Conservation (phyloP, 1,140 invertebrate species). For the Euura saliciscinereae region DNA sequence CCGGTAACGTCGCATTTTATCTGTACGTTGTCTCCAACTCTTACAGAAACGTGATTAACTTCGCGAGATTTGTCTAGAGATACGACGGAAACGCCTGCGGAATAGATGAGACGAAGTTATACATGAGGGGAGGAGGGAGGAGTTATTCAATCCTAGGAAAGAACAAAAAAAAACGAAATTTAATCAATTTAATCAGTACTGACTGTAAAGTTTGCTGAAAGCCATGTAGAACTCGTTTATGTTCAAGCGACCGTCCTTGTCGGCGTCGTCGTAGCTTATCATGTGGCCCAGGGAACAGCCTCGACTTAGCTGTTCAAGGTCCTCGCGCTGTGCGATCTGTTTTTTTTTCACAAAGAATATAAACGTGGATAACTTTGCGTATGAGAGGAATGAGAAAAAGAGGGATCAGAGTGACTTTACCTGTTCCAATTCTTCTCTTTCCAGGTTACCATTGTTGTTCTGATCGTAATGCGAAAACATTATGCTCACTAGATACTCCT, state of each 20-base stretch:
- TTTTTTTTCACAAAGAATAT: neutral
- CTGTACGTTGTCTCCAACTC: conserved; percentile 80
- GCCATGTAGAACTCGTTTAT: conserved; percentile 79
- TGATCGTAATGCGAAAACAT: conserved; percentile 83
- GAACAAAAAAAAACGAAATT: conserved; percentile 4
- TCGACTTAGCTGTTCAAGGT: conserved; percentile 68
- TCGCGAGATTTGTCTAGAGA: conserved; percentile 77
- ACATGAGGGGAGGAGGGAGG: neutral
- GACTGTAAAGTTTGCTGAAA: conserved; percentile 79
- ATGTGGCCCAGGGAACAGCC: conserved; percentile 75
- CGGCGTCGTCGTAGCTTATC: conserved; percentile 73
- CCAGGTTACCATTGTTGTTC: conserved; percentile 73
- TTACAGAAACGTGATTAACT: conserved; percentile 70
- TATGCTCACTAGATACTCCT: conserved; percentile 76
- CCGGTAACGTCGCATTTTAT: conserved; percentile 80
- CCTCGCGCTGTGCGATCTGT: conserved; percentile 68
- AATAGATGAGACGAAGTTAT: neutral
- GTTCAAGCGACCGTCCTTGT: conserved; percentile 70
- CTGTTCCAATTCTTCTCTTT: conserved; percentile 70
- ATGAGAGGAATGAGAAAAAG: conserved; percentile 18
- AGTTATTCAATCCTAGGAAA: conserved; percentile 1
- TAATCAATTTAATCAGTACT: conserved; percentile 43
- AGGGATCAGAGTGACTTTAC: conserved; percentile 44
- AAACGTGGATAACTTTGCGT: too few species aligned
- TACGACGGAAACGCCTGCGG: conserved; percentile 72